These are phyloP conservation scores for Amphilophus citrinellus DNA, from an alignment of 2,113 vertebrate species.

Conservation along the genomic window DNA sequence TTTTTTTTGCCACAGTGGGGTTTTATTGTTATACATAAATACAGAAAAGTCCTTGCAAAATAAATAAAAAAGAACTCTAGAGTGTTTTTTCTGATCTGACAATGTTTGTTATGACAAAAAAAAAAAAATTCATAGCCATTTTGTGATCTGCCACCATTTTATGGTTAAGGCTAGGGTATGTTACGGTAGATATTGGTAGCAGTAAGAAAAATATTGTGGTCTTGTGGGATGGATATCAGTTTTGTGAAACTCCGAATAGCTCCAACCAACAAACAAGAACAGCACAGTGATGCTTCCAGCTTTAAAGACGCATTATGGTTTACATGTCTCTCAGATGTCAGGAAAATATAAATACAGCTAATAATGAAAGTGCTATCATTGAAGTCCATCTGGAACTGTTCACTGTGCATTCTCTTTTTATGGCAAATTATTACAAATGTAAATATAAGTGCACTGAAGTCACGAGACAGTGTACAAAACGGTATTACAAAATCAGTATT, in stretches of 20 bases:
- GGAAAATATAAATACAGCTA: not conserved
- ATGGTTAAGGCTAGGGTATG: not conserved
- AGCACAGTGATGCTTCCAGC: no score
- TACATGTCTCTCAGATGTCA: not conserved
- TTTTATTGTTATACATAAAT: slow-evolving; percentile 1
- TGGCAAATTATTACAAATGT: no score
- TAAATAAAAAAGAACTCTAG: not conserved
- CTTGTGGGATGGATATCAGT: not conserved
- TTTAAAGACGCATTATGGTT: no score
- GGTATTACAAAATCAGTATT: not conserved
- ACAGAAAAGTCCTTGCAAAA: not conserved
- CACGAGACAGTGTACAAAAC: not conserved
- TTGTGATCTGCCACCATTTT: not conserved
- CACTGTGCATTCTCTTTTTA: no score
- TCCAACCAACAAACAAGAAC: not conserved
- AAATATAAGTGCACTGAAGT: not conserved
- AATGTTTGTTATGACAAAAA: not conserved
- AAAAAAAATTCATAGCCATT: not conserved
- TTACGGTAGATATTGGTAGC: not conserved
- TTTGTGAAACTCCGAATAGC: not conserved
- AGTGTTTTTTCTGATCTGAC: not conserved
- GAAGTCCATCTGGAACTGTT: no score
- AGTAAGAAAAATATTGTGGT: not conserved
- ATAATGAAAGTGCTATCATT: no score
- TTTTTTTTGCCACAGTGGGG: not conserved